Base-by-base conservation (phyloP, 1,140 invertebrate species). In the Sycophila sp. region DNA sequence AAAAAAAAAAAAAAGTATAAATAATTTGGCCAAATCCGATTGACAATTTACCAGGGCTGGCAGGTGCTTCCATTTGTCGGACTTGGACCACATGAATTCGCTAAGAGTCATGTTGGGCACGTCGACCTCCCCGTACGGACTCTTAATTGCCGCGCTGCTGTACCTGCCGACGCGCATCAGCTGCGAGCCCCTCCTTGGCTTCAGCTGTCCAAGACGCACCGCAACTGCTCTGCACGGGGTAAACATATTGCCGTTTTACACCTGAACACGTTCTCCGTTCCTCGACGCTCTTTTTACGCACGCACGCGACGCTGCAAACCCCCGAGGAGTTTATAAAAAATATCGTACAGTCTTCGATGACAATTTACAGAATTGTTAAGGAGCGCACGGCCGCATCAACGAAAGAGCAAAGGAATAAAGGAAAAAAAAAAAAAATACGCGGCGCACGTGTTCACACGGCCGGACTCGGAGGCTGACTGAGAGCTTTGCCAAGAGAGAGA, bases 71-170 rank as follows among this genome's bases (percentile, higher is more conserved):
- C 75, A 75, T 42, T 70, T 45, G 15, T 32, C 34, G 0, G 70
- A 63, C 17, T 45, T 63, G 11, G 77, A 75, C 51, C 62, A 78
- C 15, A 78, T 13, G 67, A 74, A 78, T 42, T 76, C 58, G n/a
- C 55, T 71, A 13, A 77, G 22, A 2, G 87, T 88, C 3, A 83
- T 72, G 73, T 90, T 87, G 0, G 88, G 89, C 49, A 89, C 79
- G 11, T 83, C 78, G 11, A 91, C 76, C 53, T 85, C 80, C 4
- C 87, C 85, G 70, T 81, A 89, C 15, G 87, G 87, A 60, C 74
- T 78, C 56, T 77, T 75, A 5, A 76, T 28, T 17, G 77, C 51
- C 0, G 32, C 15, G 11, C 66, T 64, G 32, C 66, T 75, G 42
- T 75, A 75, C 58, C 62, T 74, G n/a, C 40, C 47, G 19, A 66